These are phyloP conservation scores for Hyles vespertilio DNA, from an alignment of 1,140 invertebrate genomes.

Conservation along the genomic window DNA sequence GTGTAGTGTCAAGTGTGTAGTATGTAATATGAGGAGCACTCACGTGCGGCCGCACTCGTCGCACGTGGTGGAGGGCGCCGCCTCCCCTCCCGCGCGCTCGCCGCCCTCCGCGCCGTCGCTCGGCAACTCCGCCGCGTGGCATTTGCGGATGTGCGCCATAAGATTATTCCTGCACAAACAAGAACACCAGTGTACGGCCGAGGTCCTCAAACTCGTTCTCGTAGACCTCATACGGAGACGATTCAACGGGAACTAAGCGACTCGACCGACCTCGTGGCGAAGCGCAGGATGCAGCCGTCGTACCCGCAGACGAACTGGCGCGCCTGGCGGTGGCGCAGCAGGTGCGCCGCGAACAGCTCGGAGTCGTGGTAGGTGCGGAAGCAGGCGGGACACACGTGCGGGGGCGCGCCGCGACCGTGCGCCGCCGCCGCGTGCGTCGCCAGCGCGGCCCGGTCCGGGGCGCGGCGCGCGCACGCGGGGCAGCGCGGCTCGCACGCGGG, in stretches of 20 bases:
- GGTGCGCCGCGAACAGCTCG: slow-evolving; percentile 37
- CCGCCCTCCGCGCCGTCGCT: slow-evolving; percentile 9
- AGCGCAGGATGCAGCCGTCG: slow-evolving; percentile 56
- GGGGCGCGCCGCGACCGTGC: slow-evolving; percentile 22
- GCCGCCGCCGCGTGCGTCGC: slow-evolving; percentile 32
- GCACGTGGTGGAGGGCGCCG: slow-evolving; percentile 28
- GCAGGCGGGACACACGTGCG: slow-evolving; percentile 42
- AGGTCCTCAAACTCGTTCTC: background rate
- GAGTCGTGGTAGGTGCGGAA: slow-evolving; percentile 24
- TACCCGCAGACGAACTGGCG: slow-evolving; percentile 58
- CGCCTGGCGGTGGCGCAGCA: slow-evolving; percentile 46
- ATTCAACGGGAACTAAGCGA: background rate
- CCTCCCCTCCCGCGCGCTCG: background rate
- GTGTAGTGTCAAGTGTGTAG: background rate
- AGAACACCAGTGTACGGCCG: background rate
- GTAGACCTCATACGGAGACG: background rate
- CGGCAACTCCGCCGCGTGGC: slow-evolving; percentile 31
- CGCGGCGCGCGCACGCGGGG: slow-evolving; percentile 29
- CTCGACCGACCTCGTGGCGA: slow-evolving; percentile 20
- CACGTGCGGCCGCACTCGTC: slow-evolving; percentile 42
- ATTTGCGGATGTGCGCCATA: slow-evolving; percentile 53
- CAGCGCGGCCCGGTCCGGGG: slow-evolving; percentile 26
- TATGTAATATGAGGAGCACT: slow-evolving; percentile 17
- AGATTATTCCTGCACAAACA: slow-evolving; percentile 28
- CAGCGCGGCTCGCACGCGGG: slow-evolving; percentile 31